Percentiles rank a stretch among this genome's conserved stretches.
Evolutionary conservation across 2,888 invertebrate species (phyloP).

Genomic region (Eupithecia abbreviata): DNA sequence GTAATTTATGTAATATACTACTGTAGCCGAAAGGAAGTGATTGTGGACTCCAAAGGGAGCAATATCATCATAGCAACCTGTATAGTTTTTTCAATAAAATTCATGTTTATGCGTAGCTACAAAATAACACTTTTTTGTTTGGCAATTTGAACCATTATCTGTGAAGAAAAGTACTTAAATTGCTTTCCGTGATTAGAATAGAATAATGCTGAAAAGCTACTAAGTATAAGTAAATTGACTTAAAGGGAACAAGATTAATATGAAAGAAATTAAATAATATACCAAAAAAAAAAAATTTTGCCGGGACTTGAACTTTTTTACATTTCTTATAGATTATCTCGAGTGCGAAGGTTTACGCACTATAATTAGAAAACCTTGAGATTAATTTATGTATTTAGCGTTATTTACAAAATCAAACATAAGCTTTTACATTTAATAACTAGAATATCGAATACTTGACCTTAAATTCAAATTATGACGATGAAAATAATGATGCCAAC

Average conservation of each 20-base stretch:
- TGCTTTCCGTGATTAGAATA: neutral
- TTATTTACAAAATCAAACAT: neutral
- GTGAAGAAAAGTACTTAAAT: neutral
- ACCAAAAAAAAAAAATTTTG: too few species aligned
- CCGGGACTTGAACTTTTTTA: too few species aligned
- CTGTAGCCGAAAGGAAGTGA: too few species aligned
- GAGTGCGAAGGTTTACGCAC: too few species aligned
- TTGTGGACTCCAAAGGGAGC: too few species aligned
- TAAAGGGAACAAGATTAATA: neutral
- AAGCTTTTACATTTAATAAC: neutral
- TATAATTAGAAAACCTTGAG: too few species aligned
- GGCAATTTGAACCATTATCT: neutral
- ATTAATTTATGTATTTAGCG: neutral
- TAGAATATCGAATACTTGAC: neutral
- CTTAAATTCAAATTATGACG: neutral
- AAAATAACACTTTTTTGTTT: neutral
- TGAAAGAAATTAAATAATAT: too few species aligned
- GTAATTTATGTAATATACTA: too few species aligned
- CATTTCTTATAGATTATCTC: too few species aligned
- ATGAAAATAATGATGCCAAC: constrained; percentile 6
- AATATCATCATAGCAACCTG: too few species aligned
- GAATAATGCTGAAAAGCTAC: neutral
- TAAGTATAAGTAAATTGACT: neutral
- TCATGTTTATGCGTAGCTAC: neutral
- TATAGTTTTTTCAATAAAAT: neutral